Evolutionary conservation across 1,140 invertebrate genomes (phyloP).

Genomic region (Megalonaias nervosa): DNA sequence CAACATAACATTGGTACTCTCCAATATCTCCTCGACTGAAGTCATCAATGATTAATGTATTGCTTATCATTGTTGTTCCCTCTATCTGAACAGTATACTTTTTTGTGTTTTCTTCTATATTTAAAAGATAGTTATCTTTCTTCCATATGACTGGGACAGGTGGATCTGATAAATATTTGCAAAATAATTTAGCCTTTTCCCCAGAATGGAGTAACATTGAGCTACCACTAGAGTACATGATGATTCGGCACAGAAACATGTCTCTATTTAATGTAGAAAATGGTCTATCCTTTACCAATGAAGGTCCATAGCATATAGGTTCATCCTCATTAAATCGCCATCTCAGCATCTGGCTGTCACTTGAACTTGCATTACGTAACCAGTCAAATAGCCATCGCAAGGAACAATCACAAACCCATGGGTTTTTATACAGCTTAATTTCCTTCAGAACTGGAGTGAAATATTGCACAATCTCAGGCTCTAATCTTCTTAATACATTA

Average conservation of each 20-base stretch:
- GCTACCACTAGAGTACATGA: slow-evolving; percentile 49
- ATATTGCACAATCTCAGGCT: slow-evolving; percentile 32
- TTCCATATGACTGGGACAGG: slow-evolving; percentile 44
- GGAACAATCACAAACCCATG: slow-evolving; percentile 65
- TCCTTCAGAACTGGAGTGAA: slow-evolving; percentile 33
- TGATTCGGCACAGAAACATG: slow-evolving; percentile 40
- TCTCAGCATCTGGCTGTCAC: slow-evolving; percentile 11
- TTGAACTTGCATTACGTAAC: slow-evolving; percentile 39
- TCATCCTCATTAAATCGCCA: slow-evolving; percentile 44
- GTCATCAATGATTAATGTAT: slow-evolving; percentile 41
- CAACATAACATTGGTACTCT: slow-evolving; percentile 54
- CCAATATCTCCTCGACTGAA: slow-evolving; percentile 51
- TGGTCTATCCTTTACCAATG: slow-evolving; percentile 25
- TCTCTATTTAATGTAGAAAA: slow-evolving; percentile 27
- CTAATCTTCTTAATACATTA: slow-evolving; percentile 50
- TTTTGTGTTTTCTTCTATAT: slow-evolving; percentile 12
- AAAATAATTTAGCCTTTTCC: slow-evolving; percentile 39
- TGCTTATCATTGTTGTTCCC: slow-evolving; percentile 16
- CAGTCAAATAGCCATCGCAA: slow-evolving; percentile 60
- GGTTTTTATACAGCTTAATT: slow-evolving; percentile 61
- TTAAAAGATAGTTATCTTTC: slow-evolving; percentile 31
- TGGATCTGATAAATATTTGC: slow-evolving; percentile 51
- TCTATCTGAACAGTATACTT: slow-evolving; percentile 43
- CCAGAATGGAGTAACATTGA: slow-evolving; percentile 25
- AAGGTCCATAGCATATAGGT: slow-evolving; percentile 46